Base-by-base conservation (phyloP, 2,113 vertebrate species). In the Pelecanoides urinatrix region DNA sequence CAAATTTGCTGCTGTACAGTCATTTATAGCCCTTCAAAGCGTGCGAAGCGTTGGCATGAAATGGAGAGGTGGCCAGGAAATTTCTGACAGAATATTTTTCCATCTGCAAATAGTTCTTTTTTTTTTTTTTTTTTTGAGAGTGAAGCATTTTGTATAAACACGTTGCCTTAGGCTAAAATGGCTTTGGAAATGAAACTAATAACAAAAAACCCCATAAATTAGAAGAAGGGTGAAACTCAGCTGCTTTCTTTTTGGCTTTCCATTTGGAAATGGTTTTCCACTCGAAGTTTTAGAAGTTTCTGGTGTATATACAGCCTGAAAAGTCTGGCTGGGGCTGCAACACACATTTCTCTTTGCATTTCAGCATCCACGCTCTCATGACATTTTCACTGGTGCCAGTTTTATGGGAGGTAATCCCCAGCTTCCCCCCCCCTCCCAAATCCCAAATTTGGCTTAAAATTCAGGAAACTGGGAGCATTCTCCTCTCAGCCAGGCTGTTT, bases 21-120 rank as follows among this genome's bases (percentile, higher is more conserved):
- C 93, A 91, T 92, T 95, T 96, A 81, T 27, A 87, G 89, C 56
- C 89, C 77, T 72, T 62, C 53, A 49, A 67, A 68, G 25, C 4
- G 1, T 16, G 21, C 4, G 4, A 63, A 91, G 73, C 11, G 8
- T 79, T 90, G 96, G 93, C 92, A 93, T 82, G 75, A 79, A 92
- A 76, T 17, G n/a, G 71, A 96, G 93, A 72, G 38, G 81, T 76
- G 93, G 90, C 88, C 88, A 82, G 92, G 78, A 94, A 86, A 79
- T 88, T 86, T 88, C 96, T 95, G 92, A 88, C 87, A 49, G 81
- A 61, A 65, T 56, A 90, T 78, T 94, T 91, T 94, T 79, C 94
- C 80, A n/a, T 89, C 86, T 74, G 73, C 65, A 87, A 96, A 80
- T 61, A 55, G 52, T 38, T 71, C 20, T 36, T 26, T 66, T 40